A percentile compares a stretch with the other conserved stretches of the same genome.
Conservation (phyloP, 2,113 vertebrate genomes). For the Hipposideros armiger region DNA sequence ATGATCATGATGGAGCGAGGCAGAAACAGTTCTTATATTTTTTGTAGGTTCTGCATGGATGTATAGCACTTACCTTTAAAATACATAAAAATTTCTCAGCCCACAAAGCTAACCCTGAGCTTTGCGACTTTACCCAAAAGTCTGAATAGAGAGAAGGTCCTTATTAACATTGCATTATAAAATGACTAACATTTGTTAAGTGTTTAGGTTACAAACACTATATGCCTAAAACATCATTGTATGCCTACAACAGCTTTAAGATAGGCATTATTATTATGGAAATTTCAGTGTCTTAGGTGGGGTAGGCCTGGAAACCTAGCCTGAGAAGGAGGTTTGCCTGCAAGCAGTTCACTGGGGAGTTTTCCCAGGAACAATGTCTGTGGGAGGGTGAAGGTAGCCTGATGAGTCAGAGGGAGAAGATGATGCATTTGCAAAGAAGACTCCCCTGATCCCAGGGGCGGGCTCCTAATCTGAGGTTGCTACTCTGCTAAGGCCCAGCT, state of each 20-base stretch:
- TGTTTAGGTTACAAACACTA: neutral
- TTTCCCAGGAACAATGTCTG: fast-evolving
- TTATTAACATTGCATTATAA: slow-evolving; percentile 9
- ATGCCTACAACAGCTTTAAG: neutral
- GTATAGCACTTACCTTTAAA: slow-evolving; percentile 44
- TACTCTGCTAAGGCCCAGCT: too few relatives aligned
- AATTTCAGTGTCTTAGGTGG: neutral
- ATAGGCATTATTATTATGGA: neutral
- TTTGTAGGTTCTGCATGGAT: neutral
- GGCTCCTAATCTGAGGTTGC: neutral
- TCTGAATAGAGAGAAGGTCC: neutral
- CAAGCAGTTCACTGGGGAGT: neutral
- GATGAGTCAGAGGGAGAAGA: neutral
- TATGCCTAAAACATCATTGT: neutral
- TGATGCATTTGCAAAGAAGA: neutral
- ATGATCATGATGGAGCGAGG: neutral
- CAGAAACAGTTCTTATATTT: neutral
- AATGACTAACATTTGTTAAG: neutral
- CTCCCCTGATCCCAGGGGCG: neutral
- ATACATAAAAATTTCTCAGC: neutral
- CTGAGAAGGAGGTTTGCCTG: neutral
- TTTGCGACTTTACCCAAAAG: neutral
- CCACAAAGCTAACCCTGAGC: slow-evolving; percentile 10
- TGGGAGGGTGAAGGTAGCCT: neutral
- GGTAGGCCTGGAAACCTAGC: neutral